Evolutionary conservation across 2,113 vertebrate species (phyloP).

Genomic region (Noturus placidus): DNA sequence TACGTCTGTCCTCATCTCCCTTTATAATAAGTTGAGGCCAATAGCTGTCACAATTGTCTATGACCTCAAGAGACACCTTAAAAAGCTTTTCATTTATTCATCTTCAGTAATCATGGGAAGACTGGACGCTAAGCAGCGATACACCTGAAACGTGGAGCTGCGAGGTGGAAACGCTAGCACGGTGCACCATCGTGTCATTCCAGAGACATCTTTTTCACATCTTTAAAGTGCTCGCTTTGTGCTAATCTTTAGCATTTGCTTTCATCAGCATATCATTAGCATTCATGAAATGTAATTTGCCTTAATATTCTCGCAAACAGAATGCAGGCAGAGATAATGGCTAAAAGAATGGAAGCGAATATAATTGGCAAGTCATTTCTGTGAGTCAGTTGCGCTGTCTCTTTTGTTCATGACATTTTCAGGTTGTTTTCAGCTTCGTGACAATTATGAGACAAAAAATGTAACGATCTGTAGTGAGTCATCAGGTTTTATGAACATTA

Average conservation of each 20-base stretch:
- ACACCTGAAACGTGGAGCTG: neutral
- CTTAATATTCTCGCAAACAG: neutral
- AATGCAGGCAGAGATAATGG: slow-evolving; percentile 12
- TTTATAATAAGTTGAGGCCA: neutral
- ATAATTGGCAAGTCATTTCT: slow-evolving; percentile 11
- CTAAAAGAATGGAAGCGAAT: neutral
- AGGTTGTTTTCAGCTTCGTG: neutral
- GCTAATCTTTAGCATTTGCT: neutral
- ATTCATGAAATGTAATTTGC: slow-evolving; percentile 5
- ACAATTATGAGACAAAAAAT: slow-evolving; percentile 3
- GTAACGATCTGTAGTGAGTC: slow-evolving; percentile 1
- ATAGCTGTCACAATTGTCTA: neutral
- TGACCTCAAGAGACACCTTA: neutral
- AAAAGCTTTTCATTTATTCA: neutral
- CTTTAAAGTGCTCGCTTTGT: neutral
- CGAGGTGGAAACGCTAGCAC: neutral
- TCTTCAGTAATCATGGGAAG: neutral
- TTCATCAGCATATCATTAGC: neutral
- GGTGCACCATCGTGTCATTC: neutral
- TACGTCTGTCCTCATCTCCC: neutral
- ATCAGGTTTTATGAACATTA: neutral
- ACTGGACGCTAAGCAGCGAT: neutral
- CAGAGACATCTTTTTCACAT: neutral
- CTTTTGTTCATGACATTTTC: slow-evolving; percentile 18
- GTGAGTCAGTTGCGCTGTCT: neutral